Conservation (phyloP, 2,113 vertebrate species). For the Cranoglanis bouderius region DNA sequence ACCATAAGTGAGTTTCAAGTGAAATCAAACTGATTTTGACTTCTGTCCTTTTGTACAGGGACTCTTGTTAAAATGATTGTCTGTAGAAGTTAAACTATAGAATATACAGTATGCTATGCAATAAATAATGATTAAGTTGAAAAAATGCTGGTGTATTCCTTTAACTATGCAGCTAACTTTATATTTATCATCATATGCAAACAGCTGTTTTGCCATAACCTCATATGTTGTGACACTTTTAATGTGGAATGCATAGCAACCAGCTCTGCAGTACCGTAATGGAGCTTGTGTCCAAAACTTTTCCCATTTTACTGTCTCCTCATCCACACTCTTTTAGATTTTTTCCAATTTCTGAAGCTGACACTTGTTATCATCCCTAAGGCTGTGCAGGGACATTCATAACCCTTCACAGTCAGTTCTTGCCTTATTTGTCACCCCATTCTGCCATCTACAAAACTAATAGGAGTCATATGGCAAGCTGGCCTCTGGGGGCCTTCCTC, state of each 20-base stretch:
- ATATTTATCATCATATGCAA: background rate
- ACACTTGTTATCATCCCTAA: conserved; percentile 1
- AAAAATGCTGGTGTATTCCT: background rate
- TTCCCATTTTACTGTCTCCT: background rate
- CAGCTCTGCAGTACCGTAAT: background rate
- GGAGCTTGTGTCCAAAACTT: background rate
- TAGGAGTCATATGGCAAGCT: conserved; percentile 11
- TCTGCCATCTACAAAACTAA: conserved; percentile 17
- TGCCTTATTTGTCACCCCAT: conserved; percentile 29
- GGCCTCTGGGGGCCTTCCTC: background rate
- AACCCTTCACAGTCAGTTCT: conserved; percentile 28
- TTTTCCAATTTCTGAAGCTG: background rate
- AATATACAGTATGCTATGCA: background rate
- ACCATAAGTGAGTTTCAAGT: background rate
- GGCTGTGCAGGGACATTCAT: conserved; percentile 2
- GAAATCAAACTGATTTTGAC: background rate
- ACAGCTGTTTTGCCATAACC: background rate
- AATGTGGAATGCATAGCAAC: background rate
- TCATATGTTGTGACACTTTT: background rate
- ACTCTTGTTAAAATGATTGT: background rate
- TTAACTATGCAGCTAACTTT: background rate
- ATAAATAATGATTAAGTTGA: background rate
- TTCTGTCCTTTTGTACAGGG: background rate
- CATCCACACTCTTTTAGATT: background rate
- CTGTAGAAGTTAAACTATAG: background rate